Evolutionary conservation across 1,140 invertebrate genomes (phyloP).

Genomic region (Drosophila repleta): DNA sequence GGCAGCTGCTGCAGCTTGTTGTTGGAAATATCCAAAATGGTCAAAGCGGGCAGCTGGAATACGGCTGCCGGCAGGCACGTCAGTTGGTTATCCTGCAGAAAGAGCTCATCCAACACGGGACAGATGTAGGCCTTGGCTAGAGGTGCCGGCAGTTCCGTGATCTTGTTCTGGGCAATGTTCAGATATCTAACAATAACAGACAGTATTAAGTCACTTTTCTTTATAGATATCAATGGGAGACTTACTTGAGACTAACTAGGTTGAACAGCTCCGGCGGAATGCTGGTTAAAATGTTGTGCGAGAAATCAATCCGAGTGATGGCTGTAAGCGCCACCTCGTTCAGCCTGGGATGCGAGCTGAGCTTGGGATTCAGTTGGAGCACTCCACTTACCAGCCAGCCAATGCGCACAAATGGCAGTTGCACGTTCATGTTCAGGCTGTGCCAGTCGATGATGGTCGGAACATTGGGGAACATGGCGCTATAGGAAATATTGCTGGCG

Average conservation of each 20-base stretch:
- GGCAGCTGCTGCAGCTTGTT: conserved; percentile 96
- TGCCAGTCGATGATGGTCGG: conserved; percentile 98
- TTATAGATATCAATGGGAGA: background rate
- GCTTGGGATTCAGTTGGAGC: conserved; percentile 92
- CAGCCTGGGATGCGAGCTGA: conserved; percentile 89
- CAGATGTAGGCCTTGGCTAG: conserved; percentile 85
- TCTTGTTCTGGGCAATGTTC: conserved; percentile 94
- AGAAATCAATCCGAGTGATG: conserved; percentile 97
- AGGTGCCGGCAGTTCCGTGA: conserved; percentile 85
- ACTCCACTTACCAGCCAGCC: conserved; percentile 95
- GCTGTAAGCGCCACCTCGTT: conserved; percentile 92
- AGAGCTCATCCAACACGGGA: conserved; percentile 94
- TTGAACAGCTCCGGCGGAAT: conserved; percentile 94
- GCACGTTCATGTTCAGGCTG: conserved; percentile 88
- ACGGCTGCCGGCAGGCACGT: conserved; percentile 91
- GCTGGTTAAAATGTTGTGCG: conserved; percentile 92
- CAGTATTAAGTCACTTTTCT: background rate
- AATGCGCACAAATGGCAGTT: conserved; percentile 88
- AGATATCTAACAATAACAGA: conserved; percentile 87
- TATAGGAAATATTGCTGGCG: conserved; percentile 89
- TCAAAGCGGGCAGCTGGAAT: conserved; percentile 92
- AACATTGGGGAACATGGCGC: conserved; percentile 91
- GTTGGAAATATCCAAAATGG: conserved; percentile 95
- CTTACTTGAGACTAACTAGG: conserved; percentile 87
- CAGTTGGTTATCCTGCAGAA: conserved; percentile 94